phyloP scores from a whole-genome alignment of 2,888 invertebrate genomes.

The Drosophila fungiperda region DNA sequence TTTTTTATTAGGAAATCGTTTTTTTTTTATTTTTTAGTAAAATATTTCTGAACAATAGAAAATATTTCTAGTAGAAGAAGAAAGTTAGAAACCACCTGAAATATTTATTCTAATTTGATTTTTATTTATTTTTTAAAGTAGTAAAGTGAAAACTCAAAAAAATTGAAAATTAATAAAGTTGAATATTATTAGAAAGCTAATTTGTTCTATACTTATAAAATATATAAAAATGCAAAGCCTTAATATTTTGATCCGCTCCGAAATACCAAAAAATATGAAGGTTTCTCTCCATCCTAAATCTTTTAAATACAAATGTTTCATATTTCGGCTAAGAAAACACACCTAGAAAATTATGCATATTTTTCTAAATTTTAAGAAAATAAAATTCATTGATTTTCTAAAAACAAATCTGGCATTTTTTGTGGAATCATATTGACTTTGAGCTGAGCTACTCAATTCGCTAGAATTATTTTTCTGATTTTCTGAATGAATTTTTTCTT shows the following conservation, averaged over 20 bases:
- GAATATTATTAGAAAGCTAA: no score
- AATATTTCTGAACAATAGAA: neutral
- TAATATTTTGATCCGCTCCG: neutral
- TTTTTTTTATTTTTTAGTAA: neutral
- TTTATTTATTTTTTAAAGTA: no score
- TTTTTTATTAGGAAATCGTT: neutral
- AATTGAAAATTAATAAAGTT: no score
- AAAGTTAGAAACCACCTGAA: no score
- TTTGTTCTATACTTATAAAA: no score
- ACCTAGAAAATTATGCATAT: neutral
- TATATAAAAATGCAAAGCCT: neutral
- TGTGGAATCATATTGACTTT: no score
- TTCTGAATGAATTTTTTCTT: neutral
- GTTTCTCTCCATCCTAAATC: rapidly evolving
- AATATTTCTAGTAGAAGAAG: neutral
- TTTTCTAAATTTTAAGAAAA: neutral
- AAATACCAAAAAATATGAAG: neutral
- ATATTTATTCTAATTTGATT: no score
- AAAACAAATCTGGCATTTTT: no score
- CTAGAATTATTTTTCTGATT: neutral
- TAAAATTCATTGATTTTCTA: no score
- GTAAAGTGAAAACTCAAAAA: no score
- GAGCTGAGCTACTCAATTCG: neutral
- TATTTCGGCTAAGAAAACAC: neutral
- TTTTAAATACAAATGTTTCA: neutral